A percentile compares a stretch with the other conserved stretches of the same genome.
These are phyloP conservation scores for Lochmaea capreae DNA, from an alignment of 2,888 invertebrate genomes.

Conservation along the genomic window DNA sequence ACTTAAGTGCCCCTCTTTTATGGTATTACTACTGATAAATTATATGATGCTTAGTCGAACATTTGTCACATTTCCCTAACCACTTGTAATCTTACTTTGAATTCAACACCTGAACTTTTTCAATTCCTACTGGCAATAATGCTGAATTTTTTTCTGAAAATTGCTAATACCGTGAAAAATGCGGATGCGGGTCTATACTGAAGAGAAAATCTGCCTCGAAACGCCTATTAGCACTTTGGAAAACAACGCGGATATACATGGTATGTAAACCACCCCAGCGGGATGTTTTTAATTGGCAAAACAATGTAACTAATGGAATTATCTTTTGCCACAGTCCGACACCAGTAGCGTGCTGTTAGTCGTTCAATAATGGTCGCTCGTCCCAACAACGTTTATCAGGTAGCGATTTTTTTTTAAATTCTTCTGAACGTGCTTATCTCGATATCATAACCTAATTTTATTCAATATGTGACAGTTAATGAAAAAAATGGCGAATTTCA, in stretches of 20 bases:
- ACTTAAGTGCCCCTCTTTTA: no score
- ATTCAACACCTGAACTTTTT: background rate
- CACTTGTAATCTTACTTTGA: background rate
- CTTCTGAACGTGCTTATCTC: no score
- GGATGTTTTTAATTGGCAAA: slow-evolving; percentile 34
- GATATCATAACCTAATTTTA: no score
- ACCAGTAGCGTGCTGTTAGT: slow-evolving; percentile 1
- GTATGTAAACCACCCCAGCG: slow-evolving; percentile 36
- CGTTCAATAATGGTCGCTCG: background rate
- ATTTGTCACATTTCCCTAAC: background rate
- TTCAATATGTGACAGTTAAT: no score
- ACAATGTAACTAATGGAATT: slow-evolving; percentile 38
- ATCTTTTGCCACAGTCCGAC: slow-evolving; percentile 22
- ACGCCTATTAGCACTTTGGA: slow-evolving; percentile 16
- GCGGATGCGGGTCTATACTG: slow-evolving; percentile 4
- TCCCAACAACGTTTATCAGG: no score
- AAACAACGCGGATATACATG: slow-evolving; percentile 33
- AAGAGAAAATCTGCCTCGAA: slow-evolving; percentile 12
- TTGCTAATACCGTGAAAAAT: slow-evolving; percentile 10
- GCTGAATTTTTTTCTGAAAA: background rate
- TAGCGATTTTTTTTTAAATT: no score
- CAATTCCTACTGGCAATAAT: slow-evolving; percentile 3
- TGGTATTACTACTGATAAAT: no score
- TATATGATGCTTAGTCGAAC: background rate
- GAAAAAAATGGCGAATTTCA: no score